Evolutionary conservation across 2,113 vertebrate species (phyloP), one percentile per base, ranked within the genome.

Genomic region (Scomber scombrus): DNA sequence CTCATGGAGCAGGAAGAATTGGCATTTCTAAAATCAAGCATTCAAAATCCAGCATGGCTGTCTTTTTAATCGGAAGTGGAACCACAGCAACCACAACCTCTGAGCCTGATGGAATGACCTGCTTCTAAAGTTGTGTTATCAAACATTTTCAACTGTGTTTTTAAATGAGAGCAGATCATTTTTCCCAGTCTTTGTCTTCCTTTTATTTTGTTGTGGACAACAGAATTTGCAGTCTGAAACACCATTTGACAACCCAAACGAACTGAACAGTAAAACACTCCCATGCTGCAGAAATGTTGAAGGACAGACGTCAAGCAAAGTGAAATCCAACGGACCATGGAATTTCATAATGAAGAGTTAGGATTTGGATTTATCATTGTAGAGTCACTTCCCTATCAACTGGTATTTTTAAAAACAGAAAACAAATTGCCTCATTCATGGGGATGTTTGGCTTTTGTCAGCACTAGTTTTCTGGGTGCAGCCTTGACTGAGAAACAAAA

Each of bases 11-110:
- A 26, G 67, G 90, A 18, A 45, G 81, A 10, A 78, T 64, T 31
- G 95, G 95, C 80, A 12, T 73, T 18, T 51, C 78, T 2, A 85
- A 49, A 56, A 73, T 91, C 50, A 89, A 82, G 29, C 91, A 89
- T 52, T 96, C 96, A 54, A 97, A 97, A 85, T 97, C 97, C 67
- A 97, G 96, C 95, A 97, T 96, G 10, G 96, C 97, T 0, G 95
- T 99, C 7, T 97, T 96, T 91, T 93, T 97, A 54, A 94, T 96
- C 0, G 96, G 96, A 23, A 95, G 95, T 21, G 96, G 96, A 57
- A 86, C 72, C 60, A 88, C 82, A 0, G 84, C 89, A 0, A 85
- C 87, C 45, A 77, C 82, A 2, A 91, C 85, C 71, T 91, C 93
- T 0, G 86, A 92, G 51, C 83, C 87, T 0, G 82, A 84, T 0